Base-by-base conservation (phyloP, 2,888 invertebrate species). In the Drosophila nr. perissopoda region DNA sequence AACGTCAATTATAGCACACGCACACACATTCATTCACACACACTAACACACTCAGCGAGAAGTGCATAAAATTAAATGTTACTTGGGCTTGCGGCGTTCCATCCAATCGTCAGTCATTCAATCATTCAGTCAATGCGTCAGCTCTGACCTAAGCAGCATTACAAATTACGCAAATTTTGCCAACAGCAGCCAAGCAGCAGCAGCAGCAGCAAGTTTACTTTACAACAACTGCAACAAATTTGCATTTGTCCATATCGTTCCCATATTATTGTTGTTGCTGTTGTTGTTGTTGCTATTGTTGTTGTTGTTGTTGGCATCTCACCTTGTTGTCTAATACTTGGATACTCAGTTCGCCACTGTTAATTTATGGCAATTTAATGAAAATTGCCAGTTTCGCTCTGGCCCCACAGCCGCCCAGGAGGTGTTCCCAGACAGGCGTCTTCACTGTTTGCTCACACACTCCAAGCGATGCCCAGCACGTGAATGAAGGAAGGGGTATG, bases 291-390 rank as follows among this genome's bases (percentile, higher is more conserved):
- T 64, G 76, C 31, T 69, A 65, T 51, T 64, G 72, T 46, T 72
- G 53, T 40, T 68, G 57, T 60, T 62, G 57, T 53, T 68, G 58
- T 59, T 64, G 66, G 54, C 51, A 64, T 69, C 78, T 85, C 81
- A 85, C 78, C 86, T 85, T 70, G 83, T 82, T 83, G 74, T 82
- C 89, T 83, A 86, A 83, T 85, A 70, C 68, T 69, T 36, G 29
- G 31, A 31, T 70, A 58, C 62, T 29, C 56, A 54, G 66, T 53
- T 54, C 57, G 29, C 42, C 74, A 25, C 75, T 83, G 68, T 61
- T 82, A 89, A 85, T 85, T 85, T 87, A 85, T 89, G 84, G 80
- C 85, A 87, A 83, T 84, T 85, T 85, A 83, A 81, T 81, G 80
- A 82, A 82, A 81, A 81, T 81, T 81, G 67, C 76, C 65, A 48